phyloP scores from a whole-genome alignment of 2,888 invertebrate species.

The Oscheius myriophilus region DNA sequence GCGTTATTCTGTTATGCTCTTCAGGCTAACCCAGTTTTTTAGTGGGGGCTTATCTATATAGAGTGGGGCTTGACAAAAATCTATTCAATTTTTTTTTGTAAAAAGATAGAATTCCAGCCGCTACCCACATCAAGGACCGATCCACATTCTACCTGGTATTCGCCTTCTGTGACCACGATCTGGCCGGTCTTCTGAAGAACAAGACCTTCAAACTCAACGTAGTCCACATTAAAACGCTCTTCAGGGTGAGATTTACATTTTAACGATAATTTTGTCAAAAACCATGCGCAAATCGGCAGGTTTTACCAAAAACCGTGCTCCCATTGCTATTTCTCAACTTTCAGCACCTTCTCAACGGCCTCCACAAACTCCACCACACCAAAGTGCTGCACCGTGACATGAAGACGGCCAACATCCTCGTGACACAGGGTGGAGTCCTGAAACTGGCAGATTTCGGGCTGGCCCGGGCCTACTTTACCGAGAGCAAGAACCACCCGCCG shows the following conservation, averaged over 20 bases:
- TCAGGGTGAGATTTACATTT: slow-evolving; percentile 74
- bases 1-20: no score
- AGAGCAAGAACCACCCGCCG: no score
- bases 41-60: no score
- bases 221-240: slow-evolving; percentile 94
- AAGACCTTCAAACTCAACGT: slow-evolving; percentile 93
- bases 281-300: no score
- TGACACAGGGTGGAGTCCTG: slow-evolving; percentile 90
- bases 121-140: slow-evolving; percentile 69
- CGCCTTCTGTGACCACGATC: slow-evolving; percentile 97
- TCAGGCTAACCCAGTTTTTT: no score
- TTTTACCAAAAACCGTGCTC: no score
- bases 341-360: slow-evolving; percentile 66
- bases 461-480: slow-evolving; percentile 78
- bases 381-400: slow-evolving; percentile 90
- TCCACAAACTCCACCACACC: slow-evolving; percentile 95
- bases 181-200: slow-evolving; percentile 93
- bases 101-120: slow-evolving; percentile 15
- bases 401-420: slow-evolving; percentile 98
- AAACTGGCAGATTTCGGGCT: slow-evolving; percentile 98
- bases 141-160: slow-evolving; percentile 94
- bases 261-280: no score
- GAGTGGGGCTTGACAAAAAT: slow-evolving; percentile 14
- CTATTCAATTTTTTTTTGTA: no score
- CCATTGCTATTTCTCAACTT: no score